Conservation (phyloP, 1,140 invertebrate genomes). For the Metaphire vulgaris region DNA sequence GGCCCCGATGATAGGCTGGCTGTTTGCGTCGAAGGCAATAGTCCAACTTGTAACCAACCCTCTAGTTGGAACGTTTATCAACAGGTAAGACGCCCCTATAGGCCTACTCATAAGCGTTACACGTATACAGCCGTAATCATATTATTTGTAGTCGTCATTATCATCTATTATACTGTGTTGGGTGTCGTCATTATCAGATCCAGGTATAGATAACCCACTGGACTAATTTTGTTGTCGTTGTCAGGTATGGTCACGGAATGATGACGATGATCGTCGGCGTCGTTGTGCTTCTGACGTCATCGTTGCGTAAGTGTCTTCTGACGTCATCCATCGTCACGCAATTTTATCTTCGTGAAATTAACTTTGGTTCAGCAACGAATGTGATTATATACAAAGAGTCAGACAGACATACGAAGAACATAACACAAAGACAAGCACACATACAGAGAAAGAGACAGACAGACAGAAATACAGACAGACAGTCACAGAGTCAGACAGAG, state of each 20-base stretch:
- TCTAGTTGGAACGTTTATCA: constrained; percentile 86
- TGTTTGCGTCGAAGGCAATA: constrained; percentile 93
- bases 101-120: no score
- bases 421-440: neutral
- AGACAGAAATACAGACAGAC: no score
- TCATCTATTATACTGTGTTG: constrained; percentile 4
- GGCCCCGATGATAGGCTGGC: constrained; percentile 63
- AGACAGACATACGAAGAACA: neutral
- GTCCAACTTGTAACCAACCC: constrained; percentile 90
- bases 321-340: no score
- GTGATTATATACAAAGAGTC: neutral
- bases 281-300: constrained; percentile 92
- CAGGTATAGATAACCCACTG: neutral
- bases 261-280: constrained; percentile 91
- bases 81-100: constrained; percentile 71
- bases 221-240: constrained; percentile 32
- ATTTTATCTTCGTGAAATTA: no score
- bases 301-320: constrained; percentile 74
- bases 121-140: no score
- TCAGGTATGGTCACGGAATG: constrained; percentile 93
- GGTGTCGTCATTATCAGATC: neutral
- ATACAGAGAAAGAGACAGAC: neutral
- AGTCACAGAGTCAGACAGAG: no score
- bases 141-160: neutral
- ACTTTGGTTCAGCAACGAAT: no score